phyloP scores from a whole-genome alignment of 2,113 vertebrate genomes.

The Todiramphus chloris region DNA sequence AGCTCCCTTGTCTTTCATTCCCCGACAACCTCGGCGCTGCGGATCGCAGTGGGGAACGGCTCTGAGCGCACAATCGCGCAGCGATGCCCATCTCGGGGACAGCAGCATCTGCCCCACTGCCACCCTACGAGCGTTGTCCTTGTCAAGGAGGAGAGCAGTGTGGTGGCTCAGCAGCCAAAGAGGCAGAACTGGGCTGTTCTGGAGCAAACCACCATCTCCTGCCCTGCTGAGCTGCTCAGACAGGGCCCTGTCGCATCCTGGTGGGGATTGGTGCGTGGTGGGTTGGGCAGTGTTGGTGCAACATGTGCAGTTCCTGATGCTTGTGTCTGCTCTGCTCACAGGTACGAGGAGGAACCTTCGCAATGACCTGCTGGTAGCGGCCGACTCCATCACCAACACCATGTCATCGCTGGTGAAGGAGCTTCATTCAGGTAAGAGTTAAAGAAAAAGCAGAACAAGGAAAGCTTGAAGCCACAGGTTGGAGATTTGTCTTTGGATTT shows the following conservation, averaged over 20 bases:
- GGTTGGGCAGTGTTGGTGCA: fast-evolving
- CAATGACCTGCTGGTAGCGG: constrained; percentile 92
- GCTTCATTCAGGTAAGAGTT: constrained; percentile 87
- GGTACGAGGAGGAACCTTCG: constrained; percentile 92
- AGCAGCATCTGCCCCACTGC: neutral
- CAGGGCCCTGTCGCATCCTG: fast-evolving
- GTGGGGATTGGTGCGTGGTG: fast-evolving
- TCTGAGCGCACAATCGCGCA: no score
- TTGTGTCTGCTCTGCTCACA: constrained; percentile 40
- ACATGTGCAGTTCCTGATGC: fast-evolving
- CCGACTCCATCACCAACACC: constrained; percentile 96
- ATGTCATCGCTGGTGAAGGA: constrained; percentile 97
- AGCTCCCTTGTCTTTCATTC: neutral
- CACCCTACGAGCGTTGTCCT: neutral
- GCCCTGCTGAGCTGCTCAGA: fast-evolving
- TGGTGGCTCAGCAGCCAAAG: neutral
- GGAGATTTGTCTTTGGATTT: neutral
- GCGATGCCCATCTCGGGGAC: no score
- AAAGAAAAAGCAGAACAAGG: no score
- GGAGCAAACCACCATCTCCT: neutral
- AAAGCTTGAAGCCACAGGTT: fast-evolving
- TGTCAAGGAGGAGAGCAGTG: neutral
- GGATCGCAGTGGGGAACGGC: neutral
- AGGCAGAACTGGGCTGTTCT: neutral
- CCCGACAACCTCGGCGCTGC: fast-evolving